These are phyloP conservation scores for Diaphora mendica DNA, from an alignment of 2,888 invertebrate species.

Conservation along the genomic window DNA sequence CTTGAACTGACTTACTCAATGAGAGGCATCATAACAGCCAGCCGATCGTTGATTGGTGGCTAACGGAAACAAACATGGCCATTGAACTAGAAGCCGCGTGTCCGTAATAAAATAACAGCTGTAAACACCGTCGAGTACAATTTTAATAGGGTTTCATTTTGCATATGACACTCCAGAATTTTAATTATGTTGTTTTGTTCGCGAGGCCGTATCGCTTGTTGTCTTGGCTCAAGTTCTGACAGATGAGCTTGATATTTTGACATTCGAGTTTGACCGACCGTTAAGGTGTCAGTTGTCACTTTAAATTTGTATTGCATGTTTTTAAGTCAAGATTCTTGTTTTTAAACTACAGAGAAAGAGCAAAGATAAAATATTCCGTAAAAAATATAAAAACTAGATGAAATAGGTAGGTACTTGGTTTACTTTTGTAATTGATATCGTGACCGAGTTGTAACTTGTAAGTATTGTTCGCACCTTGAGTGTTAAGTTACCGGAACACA, in stretches of 20 bases:
- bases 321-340: not conserved
- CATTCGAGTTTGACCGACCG: not conserved
- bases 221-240: conserved; percentile 29
- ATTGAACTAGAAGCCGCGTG: conserved; percentile 26
- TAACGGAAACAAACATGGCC: conserved; percentile 47
- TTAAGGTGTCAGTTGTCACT: not conserved
- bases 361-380: not conserved
- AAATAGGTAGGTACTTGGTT: not conserved
- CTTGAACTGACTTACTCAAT: conserved; percentile 42
- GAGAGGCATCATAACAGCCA: conserved; percentile 34
- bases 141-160: conserved; percentile 43
- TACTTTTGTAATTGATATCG: not conserved
- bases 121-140: conserved; percentile 31
- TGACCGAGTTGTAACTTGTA: conserved; percentile 17
- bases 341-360: not conserved
- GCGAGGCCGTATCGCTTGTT: conserved; percentile 30
- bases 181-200: conserved; percentile 62
- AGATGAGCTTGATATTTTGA: conserved; percentile 23
- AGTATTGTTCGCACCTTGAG: conserved; percentile 18
- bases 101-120: conserved; percentile 23
- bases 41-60: conserved; percentile 28
- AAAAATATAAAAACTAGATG: not conserved
- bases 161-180: conserved; percentile 55
- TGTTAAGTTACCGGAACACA: conserved; percentile 31
- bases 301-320: not conserved